Percentiles rank a stretch among this genome's conserved stretches.
Conservation (phyloP, 2,113 vertebrate genomes). For the Acrocephalus kingi region DNA sequence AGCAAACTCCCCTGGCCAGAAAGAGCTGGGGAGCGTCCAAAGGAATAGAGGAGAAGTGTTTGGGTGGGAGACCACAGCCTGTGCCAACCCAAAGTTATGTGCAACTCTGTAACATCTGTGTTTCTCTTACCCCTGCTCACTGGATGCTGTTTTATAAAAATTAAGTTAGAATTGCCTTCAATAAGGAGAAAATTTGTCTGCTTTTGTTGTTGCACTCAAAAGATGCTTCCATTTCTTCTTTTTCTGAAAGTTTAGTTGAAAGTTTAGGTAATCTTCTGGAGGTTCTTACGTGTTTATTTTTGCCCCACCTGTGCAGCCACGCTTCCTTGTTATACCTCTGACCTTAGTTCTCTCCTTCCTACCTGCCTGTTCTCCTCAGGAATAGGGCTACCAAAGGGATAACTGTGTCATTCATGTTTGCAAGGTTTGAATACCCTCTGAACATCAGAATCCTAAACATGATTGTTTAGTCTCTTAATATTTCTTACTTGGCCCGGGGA, state of each 20-base stretch:
- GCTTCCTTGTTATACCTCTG: background rate
- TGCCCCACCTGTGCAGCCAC: background rate
- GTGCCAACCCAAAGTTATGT: background rate
- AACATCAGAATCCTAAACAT: background rate
- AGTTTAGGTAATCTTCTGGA: background rate
- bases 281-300: background rate
- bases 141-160: background rate
- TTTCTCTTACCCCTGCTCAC: background rate
- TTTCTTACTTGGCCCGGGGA: constrained; percentile 4
- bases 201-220: background rate
- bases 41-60: background rate
- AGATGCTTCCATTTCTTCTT: background rate
- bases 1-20: background rate
- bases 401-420: background rate
- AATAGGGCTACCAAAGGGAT: background rate
- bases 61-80: background rate
- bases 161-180: background rate
- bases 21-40: background rate
- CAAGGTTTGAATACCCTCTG: background rate
- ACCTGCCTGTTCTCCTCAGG: background rate
- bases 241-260: background rate
- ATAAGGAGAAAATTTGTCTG: background rate
- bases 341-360: background rate
- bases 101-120: background rate
- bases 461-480: background rate